phyloP scores from a whole-genome alignment of 2,888 invertebrate species.

The Stenolophus ochropezus region DNA sequence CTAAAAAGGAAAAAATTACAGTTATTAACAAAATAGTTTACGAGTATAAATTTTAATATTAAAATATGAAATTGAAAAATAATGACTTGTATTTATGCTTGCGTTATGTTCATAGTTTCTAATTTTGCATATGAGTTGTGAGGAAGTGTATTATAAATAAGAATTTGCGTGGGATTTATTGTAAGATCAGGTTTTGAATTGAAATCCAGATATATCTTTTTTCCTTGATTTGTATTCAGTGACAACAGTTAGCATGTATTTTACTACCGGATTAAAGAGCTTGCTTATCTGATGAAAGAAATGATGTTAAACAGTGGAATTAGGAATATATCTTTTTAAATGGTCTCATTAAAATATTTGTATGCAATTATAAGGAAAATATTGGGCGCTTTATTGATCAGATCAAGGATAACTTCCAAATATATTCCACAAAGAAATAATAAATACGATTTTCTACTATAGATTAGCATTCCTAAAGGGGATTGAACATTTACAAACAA shows the following conservation, averaged over 20 bases:
- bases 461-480: too few relatives aligned
- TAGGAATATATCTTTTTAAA: not conserved
- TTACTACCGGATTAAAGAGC: conserved; percentile 38
- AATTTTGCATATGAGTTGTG: conserved; percentile 6
- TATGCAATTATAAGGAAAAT: not conserved
- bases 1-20: not conserved
- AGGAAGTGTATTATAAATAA: not conserved
- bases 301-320: not conserved
- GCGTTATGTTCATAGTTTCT: not conserved
- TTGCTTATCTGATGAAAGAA: conserved; percentile 11
- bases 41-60: too few relatives aligned
- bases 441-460: not conserved
- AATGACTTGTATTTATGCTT: too few relatives aligned
- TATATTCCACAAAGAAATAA: not conserved
- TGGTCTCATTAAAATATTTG: not conserved
- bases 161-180: conserved; percentile 8
- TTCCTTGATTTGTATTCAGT: conserved; percentile 34
- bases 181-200: not conserved
- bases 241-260: conserved; percentile 38
- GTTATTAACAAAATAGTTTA: too few relatives aligned
- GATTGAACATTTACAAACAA: too few relatives aligned
- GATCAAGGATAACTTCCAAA: not conserved
- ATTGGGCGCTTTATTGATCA: not conserved
- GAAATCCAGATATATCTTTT: not conserved
- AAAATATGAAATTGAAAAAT: too few relatives aligned